Evolutionary conservation across 2,888 invertebrate genomes (phyloP).

Genomic region (Apoda limacodes): DNA sequence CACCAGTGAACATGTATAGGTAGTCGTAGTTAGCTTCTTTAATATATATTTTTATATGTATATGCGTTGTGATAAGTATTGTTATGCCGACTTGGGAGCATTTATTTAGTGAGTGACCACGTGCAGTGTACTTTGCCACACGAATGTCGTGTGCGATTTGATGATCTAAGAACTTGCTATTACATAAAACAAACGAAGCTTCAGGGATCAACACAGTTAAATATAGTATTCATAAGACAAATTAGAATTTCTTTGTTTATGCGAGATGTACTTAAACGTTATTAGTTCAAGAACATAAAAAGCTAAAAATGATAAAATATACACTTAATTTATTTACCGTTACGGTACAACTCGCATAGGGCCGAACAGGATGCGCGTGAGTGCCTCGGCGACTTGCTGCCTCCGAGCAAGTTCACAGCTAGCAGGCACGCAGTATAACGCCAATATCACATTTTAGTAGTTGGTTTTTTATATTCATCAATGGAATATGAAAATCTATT

Average conservation of each 20-base stretch:
- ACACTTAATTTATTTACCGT: too few species aligned
- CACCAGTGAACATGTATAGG: constrained; percentile 60
- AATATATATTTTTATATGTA: constrained; percentile 68
- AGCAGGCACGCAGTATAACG: constrained; percentile 44
- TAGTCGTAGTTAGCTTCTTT: constrained; percentile 65
- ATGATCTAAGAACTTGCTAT: too few species aligned
- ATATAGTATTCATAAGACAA: too few species aligned
- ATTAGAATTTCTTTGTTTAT: too few species aligned
- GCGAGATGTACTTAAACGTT: too few species aligned
- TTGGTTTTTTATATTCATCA: constrained; percentile 58
- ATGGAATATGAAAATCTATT: constrained; percentile 60
- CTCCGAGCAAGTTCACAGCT: constrained; percentile 59
- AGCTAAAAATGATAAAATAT: too few species aligned
- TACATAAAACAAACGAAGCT: too few species aligned
- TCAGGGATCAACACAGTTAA: too few species aligned
- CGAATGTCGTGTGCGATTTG: too few species aligned
- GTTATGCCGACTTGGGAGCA: constrained; percentile 66
- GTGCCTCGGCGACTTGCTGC: constrained; percentile 65
- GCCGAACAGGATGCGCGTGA: constrained; percentile 30
- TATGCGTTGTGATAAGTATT: constrained; percentile 59
- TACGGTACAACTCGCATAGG: too few species aligned
- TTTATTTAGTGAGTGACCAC: constrained; percentile 63
- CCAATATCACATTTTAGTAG: constrained; percentile 55
- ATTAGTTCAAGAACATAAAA: too few species aligned
- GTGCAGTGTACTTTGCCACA: too few species aligned